Conservation (phyloP, 2,888 invertebrate genomes). For the Chrysotoxum bicinctum region DNA sequence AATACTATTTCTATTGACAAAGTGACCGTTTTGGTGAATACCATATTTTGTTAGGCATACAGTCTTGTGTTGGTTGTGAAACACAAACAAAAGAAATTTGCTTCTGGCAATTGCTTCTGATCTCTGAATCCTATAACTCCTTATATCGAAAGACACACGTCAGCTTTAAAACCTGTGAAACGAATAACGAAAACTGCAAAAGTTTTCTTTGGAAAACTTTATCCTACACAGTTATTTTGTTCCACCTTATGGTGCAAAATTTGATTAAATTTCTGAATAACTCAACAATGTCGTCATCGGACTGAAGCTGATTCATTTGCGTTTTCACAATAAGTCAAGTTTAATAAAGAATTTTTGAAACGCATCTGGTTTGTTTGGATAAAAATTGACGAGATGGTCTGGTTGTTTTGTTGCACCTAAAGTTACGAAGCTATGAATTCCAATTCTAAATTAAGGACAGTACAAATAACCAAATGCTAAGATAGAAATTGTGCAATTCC, state of each 20-base stretch:
- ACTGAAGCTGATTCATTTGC: neutral
- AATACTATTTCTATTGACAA: conserved; percentile 12
- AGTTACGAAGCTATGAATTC: neutral
- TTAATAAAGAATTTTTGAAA: neutral
- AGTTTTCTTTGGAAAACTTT: conserved; percentile 3
- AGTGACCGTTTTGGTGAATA: neutral
- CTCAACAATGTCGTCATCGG: neutral
- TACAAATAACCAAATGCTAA: too few relatives aligned
- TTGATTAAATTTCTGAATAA: neutral
- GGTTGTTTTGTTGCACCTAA: neutral
- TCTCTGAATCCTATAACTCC: neutral
- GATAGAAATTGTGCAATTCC: too few relatives aligned
- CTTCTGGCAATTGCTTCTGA: neutral
- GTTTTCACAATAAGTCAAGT: neutral
- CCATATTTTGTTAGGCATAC: neutral
- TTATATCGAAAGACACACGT: neutral
- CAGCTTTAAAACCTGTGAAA: neutral
- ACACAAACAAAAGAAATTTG: neutral
- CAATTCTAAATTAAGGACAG: too few relatives aligned
- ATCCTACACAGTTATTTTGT: conserved; percentile 3
- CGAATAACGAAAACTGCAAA: neutral
- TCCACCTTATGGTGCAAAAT: neutral
- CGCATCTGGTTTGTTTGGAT: neutral
- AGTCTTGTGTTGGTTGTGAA: neutral
- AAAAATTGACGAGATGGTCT: neutral